A percentile compares a stretch with the other conserved stretches of the same genome.
phyloP scores from a whole-genome alignment of 2,113 vertebrate species.

The Mirza zaza region DNA sequence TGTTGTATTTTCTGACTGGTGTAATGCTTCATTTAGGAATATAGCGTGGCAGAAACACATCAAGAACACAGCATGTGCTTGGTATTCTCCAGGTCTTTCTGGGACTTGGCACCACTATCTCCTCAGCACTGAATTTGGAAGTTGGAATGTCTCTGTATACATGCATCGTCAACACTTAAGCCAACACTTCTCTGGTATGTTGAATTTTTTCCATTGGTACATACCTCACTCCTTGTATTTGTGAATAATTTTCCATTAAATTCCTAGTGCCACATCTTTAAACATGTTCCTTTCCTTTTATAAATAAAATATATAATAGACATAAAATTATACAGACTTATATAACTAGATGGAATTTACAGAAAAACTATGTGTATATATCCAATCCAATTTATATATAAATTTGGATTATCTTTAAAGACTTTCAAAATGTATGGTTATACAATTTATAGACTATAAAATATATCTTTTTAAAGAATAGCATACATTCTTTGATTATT shows the following conservation, averaged over 20 bases:
- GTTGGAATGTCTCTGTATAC: conserved; percentile 38
- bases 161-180: neutral
- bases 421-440: conserved; percentile 76
- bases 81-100: conserved; percentile 63
- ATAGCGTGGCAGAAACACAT: conserved; percentile 73
- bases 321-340: conserved; percentile 10
- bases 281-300: conserved; percentile 59
- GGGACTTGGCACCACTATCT: conserved; percentile 45
- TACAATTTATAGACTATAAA: conserved; percentile 76
- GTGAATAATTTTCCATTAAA: conserved; percentile 41
- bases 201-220: conserved; percentile 51
- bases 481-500: neutral
- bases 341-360: neutral
- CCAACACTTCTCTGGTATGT: neutral
- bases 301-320: conserved; percentile 65
- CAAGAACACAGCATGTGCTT: conserved; percentile 72
- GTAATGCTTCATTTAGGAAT: conserved; percentile 74
- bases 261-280: conserved; percentile 65
- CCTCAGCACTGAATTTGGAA: conserved; percentile 49
- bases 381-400: conserved; percentile 57
- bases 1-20: conserved; percentile 71
- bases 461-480: conserved; percentile 66
- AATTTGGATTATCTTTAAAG: conserved; percentile 73
- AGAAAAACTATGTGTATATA: conserved; percentile 59
- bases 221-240: neutral